These are phyloP conservation scores for Pollenia amentaria DNA, from an alignment of 2,888 invertebrate genomes.

Conservation along the genomic window DNA sequence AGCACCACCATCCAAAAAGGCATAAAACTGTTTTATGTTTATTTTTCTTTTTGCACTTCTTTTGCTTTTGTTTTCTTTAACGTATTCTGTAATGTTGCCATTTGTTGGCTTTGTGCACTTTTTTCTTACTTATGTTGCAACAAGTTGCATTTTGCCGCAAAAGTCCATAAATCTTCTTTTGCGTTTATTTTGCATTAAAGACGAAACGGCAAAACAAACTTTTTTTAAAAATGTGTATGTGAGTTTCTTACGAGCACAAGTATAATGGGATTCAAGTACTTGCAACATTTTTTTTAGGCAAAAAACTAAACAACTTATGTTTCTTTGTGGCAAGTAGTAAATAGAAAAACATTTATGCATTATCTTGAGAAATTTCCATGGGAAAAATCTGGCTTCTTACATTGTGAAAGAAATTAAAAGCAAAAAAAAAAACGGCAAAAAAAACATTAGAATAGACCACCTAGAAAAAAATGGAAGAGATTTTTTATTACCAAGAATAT, in stretches of 20 bases:
- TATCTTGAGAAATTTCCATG: constrained; percentile 71
- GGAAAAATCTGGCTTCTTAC: constrained; percentile 61
- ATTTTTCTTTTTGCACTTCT: neutral
- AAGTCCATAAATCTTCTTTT: constrained; percentile 66
- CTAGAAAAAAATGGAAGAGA: constrained; percentile 8
- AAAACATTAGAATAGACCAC: constrained; percentile 55
- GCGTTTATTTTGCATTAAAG: constrained; percentile 60
- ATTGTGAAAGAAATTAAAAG: constrained; percentile 41
- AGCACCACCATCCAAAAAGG: constrained; percentile 57
- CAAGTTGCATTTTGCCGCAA: constrained; percentile 63
- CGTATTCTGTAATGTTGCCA: constrained; percentile 35
- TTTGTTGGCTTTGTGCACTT: constrained; percentile 24
- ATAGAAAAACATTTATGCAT: constrained; percentile 40
- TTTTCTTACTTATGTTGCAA: constrained; percentile 54
- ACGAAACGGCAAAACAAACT: constrained; percentile 7
- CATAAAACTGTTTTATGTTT: constrained; percentile 9
- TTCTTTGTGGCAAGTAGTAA: constrained; percentile 45
- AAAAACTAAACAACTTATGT: constrained; percentile 46
- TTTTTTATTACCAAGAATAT: constrained; percentile 32
- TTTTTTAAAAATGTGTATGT: constrained; percentile 33
- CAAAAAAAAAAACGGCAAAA: constrained; percentile 11
- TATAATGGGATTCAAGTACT: constrained; percentile 56
- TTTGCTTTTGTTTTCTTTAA: constrained; percentile 43
- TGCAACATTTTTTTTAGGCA: constrained; percentile 11
- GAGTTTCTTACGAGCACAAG: constrained; percentile 24